Base-by-base conservation (phyloP, 2,888 invertebrate genomes). In the Candidula unifasciata region DNA sequence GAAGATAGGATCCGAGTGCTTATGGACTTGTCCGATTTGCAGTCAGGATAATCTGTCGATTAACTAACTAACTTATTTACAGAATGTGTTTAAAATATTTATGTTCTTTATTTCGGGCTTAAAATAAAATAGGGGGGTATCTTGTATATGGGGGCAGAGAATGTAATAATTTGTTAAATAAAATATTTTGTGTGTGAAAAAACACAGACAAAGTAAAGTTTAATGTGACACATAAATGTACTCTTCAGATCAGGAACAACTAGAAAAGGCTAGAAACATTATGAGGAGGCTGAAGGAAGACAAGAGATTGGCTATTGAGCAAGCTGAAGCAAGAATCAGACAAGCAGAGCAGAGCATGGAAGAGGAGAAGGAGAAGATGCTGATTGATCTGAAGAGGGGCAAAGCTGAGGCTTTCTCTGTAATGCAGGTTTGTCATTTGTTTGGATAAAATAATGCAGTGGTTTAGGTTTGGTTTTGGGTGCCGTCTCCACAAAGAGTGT, bases 351-450 rank as follows among this genome's bases (percentile, higher is more conserved):
- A 89, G 79, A 85, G 88, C 60, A 88, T 92, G 90, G 92, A 93
- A 86, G 89, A 91, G 69, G 94, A 94, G 83, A 93, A 93, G 77
- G 91, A 92, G 83, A 91, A 88, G 80, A 87, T 93, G 71, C 89
- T 93, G 52, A 92, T 93, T 87, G 93, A 94, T 85, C 88, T 94
- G 73, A 92, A 93, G n/a, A 87, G 93, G 30, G 94, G 93, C 57
- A 94, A 94, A 85, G 88, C 92, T 64, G 94, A 92, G 27, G 94
- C 94, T n/a, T 90, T 94, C 60, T 88, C 90, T 33, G 89, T 93
- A 57, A 88, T 94, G 89, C 93, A 93, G 92, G 93, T 92, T 24
- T 27, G 79, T 77, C 37, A 57, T 71, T 18, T 21, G 21, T n/a
- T 60, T 60, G 21, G 18, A 24, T n/a, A 60, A 24, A 1, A 24